Conservation (phyloP, 2,797 vertebrate species). For the Oryzias sinensis region DNA sequence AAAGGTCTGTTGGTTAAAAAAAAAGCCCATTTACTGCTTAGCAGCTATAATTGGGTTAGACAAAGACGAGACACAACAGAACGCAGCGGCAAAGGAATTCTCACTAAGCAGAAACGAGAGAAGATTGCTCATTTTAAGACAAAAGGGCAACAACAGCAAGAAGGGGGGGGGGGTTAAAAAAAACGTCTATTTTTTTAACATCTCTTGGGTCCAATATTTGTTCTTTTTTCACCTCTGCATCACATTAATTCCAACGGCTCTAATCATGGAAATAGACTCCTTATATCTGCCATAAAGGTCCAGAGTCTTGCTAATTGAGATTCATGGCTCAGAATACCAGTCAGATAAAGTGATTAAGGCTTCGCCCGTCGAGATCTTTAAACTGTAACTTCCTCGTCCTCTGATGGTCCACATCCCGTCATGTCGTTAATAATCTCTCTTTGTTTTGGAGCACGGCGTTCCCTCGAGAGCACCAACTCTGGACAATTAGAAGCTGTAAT, state of each 20-base stretch:
- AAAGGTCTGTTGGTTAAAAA: conserved; percentile 50
- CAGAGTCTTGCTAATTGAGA: conserved; percentile 67
- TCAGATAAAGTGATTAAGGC: conserved; percentile 71
- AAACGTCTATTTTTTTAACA: neutral
- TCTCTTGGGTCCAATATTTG: neutral
- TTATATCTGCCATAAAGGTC: conserved; percentile 42
- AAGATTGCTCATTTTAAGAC: conserved; percentile 51
- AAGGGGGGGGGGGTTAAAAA: neutral
- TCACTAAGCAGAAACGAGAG: conserved; percentile 38
- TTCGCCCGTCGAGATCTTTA: conserved; percentile 65
- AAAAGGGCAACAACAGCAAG: conserved; percentile 18
- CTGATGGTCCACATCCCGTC: conserved; percentile 57
- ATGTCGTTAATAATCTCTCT: conserved; percentile 69
- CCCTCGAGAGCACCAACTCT: conserved; percentile 44
- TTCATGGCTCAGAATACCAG: conserved; percentile 69
- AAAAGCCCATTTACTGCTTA: conserved; percentile 45
- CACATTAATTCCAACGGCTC: conserved; percentile 33
- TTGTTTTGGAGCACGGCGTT: conserved; percentile 59
- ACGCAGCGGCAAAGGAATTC: conserved; percentile 19
- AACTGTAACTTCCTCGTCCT: conserved; percentile 57
- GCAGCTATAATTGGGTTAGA: conserved; percentile 53
- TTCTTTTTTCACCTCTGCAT: conserved; percentile 13
- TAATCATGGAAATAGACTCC: conserved; percentile 45
- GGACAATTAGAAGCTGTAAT: conserved; percentile 63
- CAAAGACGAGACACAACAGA: conserved; percentile 40